Base-by-base conservation (phyloP, 2,888 invertebrate genomes). In the Timandra comae region DNA sequence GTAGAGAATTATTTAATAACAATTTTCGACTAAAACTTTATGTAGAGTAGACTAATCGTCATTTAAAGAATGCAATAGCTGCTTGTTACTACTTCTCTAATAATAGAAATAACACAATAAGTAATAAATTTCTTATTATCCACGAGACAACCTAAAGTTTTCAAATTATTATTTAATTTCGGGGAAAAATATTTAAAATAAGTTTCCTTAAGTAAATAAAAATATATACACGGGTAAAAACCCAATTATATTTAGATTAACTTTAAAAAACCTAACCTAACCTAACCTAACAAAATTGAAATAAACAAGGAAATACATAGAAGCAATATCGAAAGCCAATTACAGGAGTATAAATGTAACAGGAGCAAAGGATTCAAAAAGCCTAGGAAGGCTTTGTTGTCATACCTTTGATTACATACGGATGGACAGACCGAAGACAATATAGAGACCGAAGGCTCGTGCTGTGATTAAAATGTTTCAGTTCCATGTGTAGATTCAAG, bases 341-440 rank as follows among this genome's bases (percentile, higher is more conserved):
- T 81, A 80, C 69, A 47, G 68, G 62, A 66, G 64, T 66, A 71
- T 70, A 68, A 69, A 70, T 49, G 50, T 58, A 64, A 73, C 71
- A 67, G 62, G 58, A 64, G 73, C 71, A 68, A 63, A 60, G 33
- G 33, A 56, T 49, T 71, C 73, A 71, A 74, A 81, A 78, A 77
- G 64, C 68, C 72, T 69, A 60, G n/a, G n/a, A n/a, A n/a, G 71
- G 65, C 76, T 80, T 80, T 78, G 78, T 79, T 58, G 64, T 72
- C 66, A 42, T 68, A 73, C 76, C 78, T 82, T 81, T 84, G 81
- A 84, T 82, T 84, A 82, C 76, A 65, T 63, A 24, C 27, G 32
- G 38, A 40, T 54, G 44, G 55, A 56, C 49, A 56, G 57, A 37
- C 48, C 45, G 50, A 60, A 63, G 63, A 71, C 67, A 69, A 69